Conservation (phyloP, 2,888 invertebrate species). For the Lacanobia wlatinum region DNA sequence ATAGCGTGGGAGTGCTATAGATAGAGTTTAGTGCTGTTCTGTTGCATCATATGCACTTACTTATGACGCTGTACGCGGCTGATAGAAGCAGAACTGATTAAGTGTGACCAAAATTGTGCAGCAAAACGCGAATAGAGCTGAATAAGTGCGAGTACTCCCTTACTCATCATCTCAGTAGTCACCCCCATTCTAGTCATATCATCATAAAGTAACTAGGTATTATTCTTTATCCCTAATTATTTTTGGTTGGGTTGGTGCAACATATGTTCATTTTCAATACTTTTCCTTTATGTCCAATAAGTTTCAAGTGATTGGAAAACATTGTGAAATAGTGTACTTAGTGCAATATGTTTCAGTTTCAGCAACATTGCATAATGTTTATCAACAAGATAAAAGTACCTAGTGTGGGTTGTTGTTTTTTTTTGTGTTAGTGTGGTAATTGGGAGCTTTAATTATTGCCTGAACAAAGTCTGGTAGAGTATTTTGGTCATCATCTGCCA, state of each 20-base stretch:
- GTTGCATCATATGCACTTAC: no score
- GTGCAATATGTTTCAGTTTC: background rate
- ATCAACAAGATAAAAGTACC: slow-evolving; percentile 19
- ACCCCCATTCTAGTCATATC: no score
- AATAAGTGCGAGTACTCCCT: no score
- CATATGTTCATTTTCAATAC: background rate
- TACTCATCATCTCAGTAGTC: no score
- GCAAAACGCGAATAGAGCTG: no score
- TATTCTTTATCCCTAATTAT: background rate
- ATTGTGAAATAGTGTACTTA: slow-evolving; percentile 57
- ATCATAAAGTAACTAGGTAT: no score
- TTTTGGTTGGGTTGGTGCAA: background rate
- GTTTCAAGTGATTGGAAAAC: slow-evolving; percentile 36
- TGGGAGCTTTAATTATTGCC: background rate
- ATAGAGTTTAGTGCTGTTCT: no score
- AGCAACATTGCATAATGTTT: slow-evolving; percentile 48
- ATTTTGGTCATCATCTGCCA: background rate
- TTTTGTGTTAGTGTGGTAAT: background rate
- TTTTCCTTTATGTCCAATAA: background rate
- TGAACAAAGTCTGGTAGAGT: background rate
- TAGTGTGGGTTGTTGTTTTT: background rate
- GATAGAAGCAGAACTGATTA: no score
- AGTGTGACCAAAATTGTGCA: no score
- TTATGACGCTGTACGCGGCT: no score
- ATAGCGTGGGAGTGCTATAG: no score